These are phyloP conservation scores for Macrobrachium rosenbergii DNA, from an alignment of 1,140 invertebrate genomes.

Conservation along the genomic window DNA sequence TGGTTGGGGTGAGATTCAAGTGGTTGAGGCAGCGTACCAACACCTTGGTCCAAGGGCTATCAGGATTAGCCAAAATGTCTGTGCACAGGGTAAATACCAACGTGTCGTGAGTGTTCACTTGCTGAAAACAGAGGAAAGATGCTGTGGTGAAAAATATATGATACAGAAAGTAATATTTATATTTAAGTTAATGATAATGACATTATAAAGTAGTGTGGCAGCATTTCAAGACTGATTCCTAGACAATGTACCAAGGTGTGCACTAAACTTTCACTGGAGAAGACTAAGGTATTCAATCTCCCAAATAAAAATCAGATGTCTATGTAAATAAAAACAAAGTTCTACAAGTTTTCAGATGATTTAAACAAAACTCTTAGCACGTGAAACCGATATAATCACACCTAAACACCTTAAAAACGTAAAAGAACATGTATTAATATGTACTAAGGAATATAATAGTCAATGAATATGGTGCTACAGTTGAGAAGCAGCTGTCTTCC, in stretches of 20 bases:
- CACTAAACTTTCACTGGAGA: too few species aligned
- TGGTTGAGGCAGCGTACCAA: constrained; percentile 58
- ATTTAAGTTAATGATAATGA: not conserved
- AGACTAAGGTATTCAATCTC: too few species aligned
- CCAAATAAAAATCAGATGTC: not conserved
- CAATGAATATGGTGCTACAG: too few species aligned
- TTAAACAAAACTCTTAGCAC: not conserved
- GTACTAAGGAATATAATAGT: too few species aligned
- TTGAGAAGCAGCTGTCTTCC: too few species aligned
- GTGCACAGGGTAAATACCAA: constrained; percentile 65
- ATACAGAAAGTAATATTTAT: not conserved
- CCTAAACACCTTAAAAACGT: too few species aligned
- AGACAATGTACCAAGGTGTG: too few species aligned
- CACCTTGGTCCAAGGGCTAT: constrained; percentile 40
- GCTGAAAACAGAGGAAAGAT: constrained; percentile 21
- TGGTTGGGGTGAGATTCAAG: constrained; percentile 46
- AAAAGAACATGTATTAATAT: too few species aligned
- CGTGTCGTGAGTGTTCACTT: constrained; percentile 64
- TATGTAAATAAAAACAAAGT: too few species aligned
- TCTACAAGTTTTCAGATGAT: not conserved
- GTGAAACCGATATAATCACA: not conserved
- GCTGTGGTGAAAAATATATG: too few species aligned
- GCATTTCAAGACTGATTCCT: not conserved
- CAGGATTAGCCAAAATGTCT: constrained; percentile 61
- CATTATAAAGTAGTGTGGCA: not conserved